A percentile compares a stretch with the other conserved stretches of the same genome.
Conservation (phyloP, 2,797 vertebrate genomes). For the Muscicapa striata region DNA sequence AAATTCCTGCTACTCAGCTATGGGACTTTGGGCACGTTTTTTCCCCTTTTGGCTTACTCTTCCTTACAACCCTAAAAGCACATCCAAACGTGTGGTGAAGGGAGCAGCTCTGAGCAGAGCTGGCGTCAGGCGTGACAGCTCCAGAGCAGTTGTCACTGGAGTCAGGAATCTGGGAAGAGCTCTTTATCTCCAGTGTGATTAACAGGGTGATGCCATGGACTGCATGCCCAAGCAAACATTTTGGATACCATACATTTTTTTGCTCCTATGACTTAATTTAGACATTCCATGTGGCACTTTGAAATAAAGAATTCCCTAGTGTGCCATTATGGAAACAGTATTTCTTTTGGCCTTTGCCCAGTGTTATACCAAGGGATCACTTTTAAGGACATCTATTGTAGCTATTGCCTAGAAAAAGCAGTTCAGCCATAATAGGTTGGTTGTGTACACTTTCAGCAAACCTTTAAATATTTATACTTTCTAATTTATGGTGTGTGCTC, state of each 20-base stretch:
- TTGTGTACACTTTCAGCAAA: slow-evolving; percentile 20
- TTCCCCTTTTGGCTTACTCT: background rate
- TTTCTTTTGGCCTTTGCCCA: slow-evolving; percentile 23
- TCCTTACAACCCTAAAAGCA: background rate
- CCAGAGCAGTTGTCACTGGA: background rate
- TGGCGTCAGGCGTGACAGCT: background rate
- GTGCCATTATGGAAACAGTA: background rate
- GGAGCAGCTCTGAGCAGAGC: background rate
- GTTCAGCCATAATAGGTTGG: background rate
- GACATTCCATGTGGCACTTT: background rate
- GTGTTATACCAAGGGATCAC: background rate
- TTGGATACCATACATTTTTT: background rate
- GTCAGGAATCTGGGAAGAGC: background rate
- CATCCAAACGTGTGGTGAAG: background rate
- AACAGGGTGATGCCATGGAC: background rate
- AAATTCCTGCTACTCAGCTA: background rate
- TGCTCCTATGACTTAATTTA: slow-evolving; percentile 2
- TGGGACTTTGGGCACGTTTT: background rate
- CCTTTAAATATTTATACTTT: slow-evolving; percentile 41
- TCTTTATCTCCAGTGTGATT: background rate
- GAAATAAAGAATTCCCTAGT: background rate
- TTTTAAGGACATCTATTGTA: background rate
- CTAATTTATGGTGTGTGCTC: slow-evolving; percentile 20
- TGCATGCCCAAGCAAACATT: background rate
- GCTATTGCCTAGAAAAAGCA: slow-evolving; percentile 5